phyloP scores from a whole-genome alignment of 2,888 invertebrate genomes.

The Erpobdella octoculata region DNA sequence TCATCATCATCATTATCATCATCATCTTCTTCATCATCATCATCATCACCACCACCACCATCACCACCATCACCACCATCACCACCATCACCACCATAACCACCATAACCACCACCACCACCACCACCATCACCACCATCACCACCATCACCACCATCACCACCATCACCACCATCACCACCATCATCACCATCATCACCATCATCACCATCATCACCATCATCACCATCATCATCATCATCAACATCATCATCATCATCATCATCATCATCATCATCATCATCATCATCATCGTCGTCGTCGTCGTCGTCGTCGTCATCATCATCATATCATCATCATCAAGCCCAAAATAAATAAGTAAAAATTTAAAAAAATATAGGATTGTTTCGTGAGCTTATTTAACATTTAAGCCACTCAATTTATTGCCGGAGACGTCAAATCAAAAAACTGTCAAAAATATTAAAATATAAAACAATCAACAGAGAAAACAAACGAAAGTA shows the following conservation, averaged over 20 bases:
- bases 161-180: no score
- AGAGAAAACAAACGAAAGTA: no score
- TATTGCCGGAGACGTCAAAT: no score
- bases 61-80: background rate
- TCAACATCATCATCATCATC: slow-evolving; percentile 15
- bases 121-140: no score
- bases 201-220: background rate
- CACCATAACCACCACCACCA: no score
- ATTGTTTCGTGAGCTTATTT: background rate
- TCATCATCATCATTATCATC: slow-evolving; percentile 6
- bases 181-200: slow-evolving; percentile 15
- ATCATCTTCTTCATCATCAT: slow-evolving; percentile 15
- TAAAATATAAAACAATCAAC: no score
- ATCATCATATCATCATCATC: slow-evolving; percentile 6
- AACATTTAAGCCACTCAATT: no score
- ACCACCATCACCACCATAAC: no score
- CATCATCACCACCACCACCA: background rate
- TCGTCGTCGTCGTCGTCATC: slow-evolving; percentile 3
- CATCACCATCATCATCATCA: slow-evolving; percentile 13
- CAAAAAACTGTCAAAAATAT: no score
- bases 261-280: slow-evolving; percentile 14
- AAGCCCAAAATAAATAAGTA: background rate
- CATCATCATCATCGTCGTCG: slow-evolving; percentile 11
- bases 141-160: no score
- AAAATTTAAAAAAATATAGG: background rate